These are phyloP conservation scores for Saguinus imperator DNA, from an alignment of 2,113 vertebrate species.

Conservation along the genomic window DNA sequence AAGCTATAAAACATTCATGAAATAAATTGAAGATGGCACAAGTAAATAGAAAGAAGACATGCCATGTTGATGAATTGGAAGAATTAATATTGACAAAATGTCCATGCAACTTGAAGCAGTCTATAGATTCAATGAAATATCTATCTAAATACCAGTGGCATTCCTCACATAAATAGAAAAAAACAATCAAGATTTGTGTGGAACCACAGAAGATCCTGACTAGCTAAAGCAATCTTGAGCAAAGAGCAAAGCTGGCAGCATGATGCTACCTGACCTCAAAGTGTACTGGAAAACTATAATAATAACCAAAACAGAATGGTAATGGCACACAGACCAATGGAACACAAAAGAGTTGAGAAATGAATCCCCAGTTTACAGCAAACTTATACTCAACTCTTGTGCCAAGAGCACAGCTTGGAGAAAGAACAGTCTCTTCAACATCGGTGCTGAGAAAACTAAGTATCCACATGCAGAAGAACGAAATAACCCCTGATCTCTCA, in stretches of 20 bases:
- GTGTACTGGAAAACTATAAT: not conserved
- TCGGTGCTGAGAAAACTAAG: not conserved
- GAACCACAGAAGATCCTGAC: not conserved
- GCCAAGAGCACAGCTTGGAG: not conserved
- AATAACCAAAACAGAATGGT: not conserved
- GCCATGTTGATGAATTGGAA: not conserved
- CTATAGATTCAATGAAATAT: not conserved
- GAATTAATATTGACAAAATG: not conserved
- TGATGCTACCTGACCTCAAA: not conserved
- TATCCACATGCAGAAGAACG: not conserved
- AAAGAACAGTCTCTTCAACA: not conserved
- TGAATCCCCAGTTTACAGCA: not conserved
- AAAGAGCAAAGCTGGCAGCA: not conserved
- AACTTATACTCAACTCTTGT: not conserved
- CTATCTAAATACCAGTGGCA: not conserved
- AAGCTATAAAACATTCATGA: not conserved
- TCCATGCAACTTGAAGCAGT: not conserved
- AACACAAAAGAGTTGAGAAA: not conserved
- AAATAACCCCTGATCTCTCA: not conserved
- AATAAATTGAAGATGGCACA: not conserved
- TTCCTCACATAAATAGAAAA: not conserved
- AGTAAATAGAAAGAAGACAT: not conserved
- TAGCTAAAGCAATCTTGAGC: not conserved
- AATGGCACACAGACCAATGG: not conserved
- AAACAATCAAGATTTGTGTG: not conserved